These are phyloP conservation scores for Syngnathus floridae DNA, from an alignment of 2,113 vertebrate species.

Conservation along the genomic window DNA sequence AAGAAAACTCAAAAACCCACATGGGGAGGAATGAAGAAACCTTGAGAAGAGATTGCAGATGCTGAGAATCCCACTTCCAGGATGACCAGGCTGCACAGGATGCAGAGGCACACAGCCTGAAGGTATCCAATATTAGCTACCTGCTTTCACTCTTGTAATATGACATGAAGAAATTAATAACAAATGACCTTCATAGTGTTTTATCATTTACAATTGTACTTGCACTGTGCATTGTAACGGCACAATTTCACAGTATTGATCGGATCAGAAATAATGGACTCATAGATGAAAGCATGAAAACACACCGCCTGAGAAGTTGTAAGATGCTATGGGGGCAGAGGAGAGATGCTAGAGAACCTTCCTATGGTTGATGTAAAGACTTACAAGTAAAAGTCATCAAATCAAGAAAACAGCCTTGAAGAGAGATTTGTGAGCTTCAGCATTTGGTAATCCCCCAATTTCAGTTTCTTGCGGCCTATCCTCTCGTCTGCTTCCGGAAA, in stretches of 20 bases:
- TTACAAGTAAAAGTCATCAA: background rate
- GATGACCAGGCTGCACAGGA: too few relatives aligned
- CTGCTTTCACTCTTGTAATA: background rate
- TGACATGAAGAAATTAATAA: background rate
- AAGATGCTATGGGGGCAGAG: background rate
- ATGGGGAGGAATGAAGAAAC: too few relatives aligned
- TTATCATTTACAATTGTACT: background rate
- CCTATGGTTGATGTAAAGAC: background rate
- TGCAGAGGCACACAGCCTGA: too few relatives aligned
- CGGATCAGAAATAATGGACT: background rate
- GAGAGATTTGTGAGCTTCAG: background rate
- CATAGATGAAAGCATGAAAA: background rate
- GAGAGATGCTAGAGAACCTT: background rate
- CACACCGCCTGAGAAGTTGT: background rate
- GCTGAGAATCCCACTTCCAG: too few relatives aligned
- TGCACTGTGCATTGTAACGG: background rate
- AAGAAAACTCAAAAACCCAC: too few relatives aligned
- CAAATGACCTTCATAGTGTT: background rate
- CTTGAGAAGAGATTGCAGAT: too few relatives aligned
- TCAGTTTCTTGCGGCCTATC: background rate
- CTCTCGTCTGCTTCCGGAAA: background rate
- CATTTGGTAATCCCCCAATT: background rate
- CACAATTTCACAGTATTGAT: constrained; percentile 3
- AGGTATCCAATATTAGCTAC: too few relatives aligned
- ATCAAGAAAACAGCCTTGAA: background rate